Evolutionary conservation across 2,797 vertebrate genomes (phyloP).

Genomic region (Rhinichthys osculus): DNA sequence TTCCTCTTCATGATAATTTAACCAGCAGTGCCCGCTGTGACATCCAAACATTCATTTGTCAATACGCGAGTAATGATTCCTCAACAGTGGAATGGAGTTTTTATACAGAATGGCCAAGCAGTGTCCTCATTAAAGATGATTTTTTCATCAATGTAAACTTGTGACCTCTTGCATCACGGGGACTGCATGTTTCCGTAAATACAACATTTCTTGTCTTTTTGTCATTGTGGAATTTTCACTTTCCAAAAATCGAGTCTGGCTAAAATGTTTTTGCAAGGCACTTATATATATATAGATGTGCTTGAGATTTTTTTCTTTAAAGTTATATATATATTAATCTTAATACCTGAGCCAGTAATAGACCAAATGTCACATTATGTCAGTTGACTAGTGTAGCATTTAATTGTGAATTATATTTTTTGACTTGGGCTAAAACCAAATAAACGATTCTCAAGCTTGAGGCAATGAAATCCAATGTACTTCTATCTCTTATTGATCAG

Average conservation of each 20-base stretch:
- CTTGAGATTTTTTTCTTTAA: not conserved
- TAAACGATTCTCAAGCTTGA: conserved; percentile 14
- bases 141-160: not conserved
- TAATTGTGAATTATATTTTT: conserved; percentile 32
- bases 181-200: not conserved
- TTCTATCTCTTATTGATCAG: conserved; percentile 54
- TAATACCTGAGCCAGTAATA: not conserved
- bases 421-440: conserved; percentile 15
- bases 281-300: not conserved
- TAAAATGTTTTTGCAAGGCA: not conserved
- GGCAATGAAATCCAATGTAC: conserved; percentile 38
- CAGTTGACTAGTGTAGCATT: conserved; percentile 34
- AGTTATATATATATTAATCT: not conserved
- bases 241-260: not conserved
- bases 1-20: not conserved
- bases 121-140: not conserved
- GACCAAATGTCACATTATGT: conserved; percentile 19
- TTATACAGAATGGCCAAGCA: not conserved
- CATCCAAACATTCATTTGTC: conserved; percentile 5
- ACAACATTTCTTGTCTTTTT: not conserved
- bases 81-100: not conserved
- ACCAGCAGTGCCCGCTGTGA: not conserved
- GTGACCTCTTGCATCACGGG: not conserved
- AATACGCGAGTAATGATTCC: not conserved
- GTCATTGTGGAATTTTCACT: not conserved